phyloP scores from a whole-genome alignment of 2,888 invertebrate species.

The Byasa hedistus region DNA sequence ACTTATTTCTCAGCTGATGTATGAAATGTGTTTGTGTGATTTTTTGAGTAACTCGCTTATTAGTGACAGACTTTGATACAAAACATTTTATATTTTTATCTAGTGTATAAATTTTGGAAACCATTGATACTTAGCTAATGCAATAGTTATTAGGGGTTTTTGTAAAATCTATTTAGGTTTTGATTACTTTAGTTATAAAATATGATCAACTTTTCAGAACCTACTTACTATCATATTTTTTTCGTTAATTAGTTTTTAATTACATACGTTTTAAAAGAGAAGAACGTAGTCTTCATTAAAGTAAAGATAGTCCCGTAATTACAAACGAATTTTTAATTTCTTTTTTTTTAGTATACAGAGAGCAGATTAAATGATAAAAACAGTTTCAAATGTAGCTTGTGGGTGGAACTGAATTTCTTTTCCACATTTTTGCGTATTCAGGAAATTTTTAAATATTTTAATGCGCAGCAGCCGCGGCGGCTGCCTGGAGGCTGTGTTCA shows the following conservation, averaged over 20 bases:
- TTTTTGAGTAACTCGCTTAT: too few relatives aligned
- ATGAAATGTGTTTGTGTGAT: too few relatives aligned
- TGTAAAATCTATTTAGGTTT: too few relatives aligned
- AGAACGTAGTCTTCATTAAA: not conserved
- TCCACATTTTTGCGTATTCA: slow-evolving; percentile 18
- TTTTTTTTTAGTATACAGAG: not conserved
- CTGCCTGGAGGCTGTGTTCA: slow-evolving; percentile 21
- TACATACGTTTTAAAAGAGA: not conserved
- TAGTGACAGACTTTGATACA: too few relatives aligned
- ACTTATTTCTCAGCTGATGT: too few relatives aligned
- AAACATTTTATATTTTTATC: too few relatives aligned
- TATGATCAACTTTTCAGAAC: too few relatives aligned
- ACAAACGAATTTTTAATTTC: not conserved
- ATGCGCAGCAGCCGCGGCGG: slow-evolving; percentile 8
- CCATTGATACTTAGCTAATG: too few relatives aligned
- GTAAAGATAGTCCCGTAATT: not conserved
- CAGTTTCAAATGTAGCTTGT: slow-evolving; percentile 3
- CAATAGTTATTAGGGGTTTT: too few relatives aligned
- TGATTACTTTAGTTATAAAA: too few relatives aligned
- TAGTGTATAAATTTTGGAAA: too few relatives aligned
- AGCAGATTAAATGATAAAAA: not conserved
- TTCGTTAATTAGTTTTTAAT: not conserved
- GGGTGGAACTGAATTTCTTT: slow-evolving; percentile 21
- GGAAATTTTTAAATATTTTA: slow-evolving; percentile 17
- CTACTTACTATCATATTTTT: not conserved